phyloP scores from a whole-genome alignment of 2,888 invertebrate genomes.

The Aplocera efformata region DNA sequence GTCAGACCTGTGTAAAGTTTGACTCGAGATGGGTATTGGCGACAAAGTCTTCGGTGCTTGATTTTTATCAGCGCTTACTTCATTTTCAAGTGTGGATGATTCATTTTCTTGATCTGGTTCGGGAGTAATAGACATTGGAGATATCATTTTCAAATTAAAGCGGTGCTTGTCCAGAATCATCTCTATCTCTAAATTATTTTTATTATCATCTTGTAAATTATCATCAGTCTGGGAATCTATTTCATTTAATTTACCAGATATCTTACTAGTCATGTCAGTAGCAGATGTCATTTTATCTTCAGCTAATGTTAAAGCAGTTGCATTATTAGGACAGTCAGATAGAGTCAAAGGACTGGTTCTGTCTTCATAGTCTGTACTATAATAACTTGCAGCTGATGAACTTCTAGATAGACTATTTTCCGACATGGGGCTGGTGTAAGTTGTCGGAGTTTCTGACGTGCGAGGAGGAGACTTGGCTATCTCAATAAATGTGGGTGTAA shows the following conservation, averaged over 20 bases:
- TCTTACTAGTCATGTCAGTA: neutral
- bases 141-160: constrained; percentile 11
- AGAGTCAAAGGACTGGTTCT: no score
- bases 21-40: neutral
- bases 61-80: neutral
- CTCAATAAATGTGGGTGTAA: no score
- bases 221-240: constrained; percentile 1
- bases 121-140: constrained; percentile 14
- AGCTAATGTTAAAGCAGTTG: neutral
- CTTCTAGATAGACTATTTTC: neutral
- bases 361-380: no score
- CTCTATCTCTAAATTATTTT: constrained; percentile 52
- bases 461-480: no score
- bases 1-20: constrained; percentile 1
- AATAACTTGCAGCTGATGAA: constrained; percentile 1
- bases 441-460: no score
- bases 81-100: neutral
- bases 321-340: no score
- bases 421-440: no score
- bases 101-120: constrained; percentile 3
- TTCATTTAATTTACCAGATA: constrained; percentile 4
- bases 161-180: constrained; percentile 28
- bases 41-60: neutral
- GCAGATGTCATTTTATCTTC: neutral
- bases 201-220: constrained; percentile 21